phyloP scores from a whole-genome alignment of 2,797 vertebrate genomes.

The Pelobates cultripes region DNA sequence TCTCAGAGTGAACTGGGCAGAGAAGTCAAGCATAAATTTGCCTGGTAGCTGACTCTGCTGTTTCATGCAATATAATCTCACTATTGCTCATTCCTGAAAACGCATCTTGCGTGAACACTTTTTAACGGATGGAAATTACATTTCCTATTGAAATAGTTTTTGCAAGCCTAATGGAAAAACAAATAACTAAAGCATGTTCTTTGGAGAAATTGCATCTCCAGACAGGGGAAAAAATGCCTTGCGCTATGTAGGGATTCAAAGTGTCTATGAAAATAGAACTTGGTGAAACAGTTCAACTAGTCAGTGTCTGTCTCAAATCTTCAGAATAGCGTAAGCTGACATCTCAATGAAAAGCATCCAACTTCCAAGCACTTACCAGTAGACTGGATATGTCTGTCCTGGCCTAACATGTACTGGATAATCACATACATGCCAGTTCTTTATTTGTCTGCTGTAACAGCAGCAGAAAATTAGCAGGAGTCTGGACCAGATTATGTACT shows the following conservation, averaged over 20 bases:
- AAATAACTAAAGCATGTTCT: conserved; percentile 4
- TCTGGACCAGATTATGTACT: too few species aligned
- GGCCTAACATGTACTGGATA: neutral
- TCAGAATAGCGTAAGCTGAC: neutral
- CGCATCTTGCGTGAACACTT: conserved; percentile 12
- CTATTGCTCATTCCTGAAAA: conserved; percentile 13
- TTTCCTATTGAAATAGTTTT: conserved; percentile 40
- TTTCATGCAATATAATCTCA: conserved; percentile 17
- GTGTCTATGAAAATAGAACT: neutral
- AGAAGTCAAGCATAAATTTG: conserved; percentile 11
- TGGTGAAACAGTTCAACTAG: neutral
- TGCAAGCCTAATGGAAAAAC: conserved; percentile 39
- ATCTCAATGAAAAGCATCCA: neutral
- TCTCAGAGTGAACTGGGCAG: neutral
- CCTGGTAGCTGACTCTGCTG: conserved; percentile 36
- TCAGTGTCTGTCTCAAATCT: too few species aligned
- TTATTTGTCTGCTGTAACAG: neutral
- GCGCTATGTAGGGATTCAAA: neutral
- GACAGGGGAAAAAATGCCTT: conserved; percentile 3
- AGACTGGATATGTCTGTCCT: neutral
- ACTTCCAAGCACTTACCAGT: neutral
- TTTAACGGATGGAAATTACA: conserved; percentile 31
- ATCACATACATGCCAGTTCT: neutral
- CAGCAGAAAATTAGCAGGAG: too few species aligned
- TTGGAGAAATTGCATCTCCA: neutral